Percentiles rank a stretch among this genome's conserved stretches.
Conservation (phyloP, 2,797 vertebrate genomes). For the Bradypodion ventrale region DNA sequence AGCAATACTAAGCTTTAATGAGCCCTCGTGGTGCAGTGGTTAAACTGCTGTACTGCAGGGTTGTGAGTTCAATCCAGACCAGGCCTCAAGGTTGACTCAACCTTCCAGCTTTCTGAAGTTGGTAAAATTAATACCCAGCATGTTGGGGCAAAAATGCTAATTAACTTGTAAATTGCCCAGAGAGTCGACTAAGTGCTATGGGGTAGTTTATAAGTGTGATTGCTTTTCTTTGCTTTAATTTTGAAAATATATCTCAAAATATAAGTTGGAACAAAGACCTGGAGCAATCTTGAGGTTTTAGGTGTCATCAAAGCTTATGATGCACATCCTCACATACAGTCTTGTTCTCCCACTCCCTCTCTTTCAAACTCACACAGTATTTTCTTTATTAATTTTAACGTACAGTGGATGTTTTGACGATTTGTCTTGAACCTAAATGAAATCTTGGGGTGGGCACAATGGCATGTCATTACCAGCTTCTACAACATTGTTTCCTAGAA, state of each 20-base stretch:
- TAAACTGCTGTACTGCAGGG: too few species aligned
- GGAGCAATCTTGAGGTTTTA: neutral
- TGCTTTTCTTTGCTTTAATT: too few species aligned
- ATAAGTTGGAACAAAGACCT: neutral
- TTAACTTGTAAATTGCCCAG: too few species aligned
- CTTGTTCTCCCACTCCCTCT: neutral
- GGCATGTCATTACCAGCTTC: too few species aligned
- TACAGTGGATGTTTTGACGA: neutral
- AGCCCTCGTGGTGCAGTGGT: too few species aligned
- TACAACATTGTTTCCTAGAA: neutral
- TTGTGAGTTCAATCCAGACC: too few species aligned
- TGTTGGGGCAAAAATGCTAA: too few species aligned
- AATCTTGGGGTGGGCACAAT: neutral
- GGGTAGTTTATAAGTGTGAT: too few species aligned
- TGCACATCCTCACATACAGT: neutral
- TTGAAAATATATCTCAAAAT: neutral
- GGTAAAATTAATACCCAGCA: too few species aligned
- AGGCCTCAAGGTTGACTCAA: too few species aligned
- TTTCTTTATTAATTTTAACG: neutral
- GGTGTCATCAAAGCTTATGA: neutral
- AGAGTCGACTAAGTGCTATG: too few species aligned
- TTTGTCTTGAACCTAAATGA: neutral
- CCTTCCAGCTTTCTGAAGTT: too few species aligned
- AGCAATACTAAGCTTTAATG: neutral
- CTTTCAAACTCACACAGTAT: neutral